A percentile compares a stretch with the other conserved stretches of the same genome.
Conservation (phyloP, 2,113 vertebrate species). For the Isichthys henryi region DNA sequence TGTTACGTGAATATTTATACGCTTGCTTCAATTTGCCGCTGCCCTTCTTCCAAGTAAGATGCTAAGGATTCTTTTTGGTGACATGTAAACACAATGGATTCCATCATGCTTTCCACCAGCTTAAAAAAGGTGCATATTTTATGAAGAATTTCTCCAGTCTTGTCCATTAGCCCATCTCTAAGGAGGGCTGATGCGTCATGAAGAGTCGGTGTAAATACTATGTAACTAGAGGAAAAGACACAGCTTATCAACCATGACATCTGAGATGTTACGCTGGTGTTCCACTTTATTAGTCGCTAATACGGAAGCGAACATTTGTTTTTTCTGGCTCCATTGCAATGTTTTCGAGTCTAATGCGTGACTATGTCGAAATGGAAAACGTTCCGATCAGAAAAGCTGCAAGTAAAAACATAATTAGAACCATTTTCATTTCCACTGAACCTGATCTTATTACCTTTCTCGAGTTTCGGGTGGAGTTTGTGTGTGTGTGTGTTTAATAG, state of each 20-base stretch:
- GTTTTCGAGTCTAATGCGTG: constrained; percentile 29
- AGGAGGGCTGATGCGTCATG: neutral
- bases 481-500: constrained; percentile 11
- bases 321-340: constrained; percentile 23
- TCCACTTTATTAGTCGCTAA: constrained; percentile 31
- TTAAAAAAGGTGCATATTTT: constrained; percentile 10
- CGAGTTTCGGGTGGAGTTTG: constrained; percentile 28
- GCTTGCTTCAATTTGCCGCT: neutral
- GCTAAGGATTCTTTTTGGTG: neutral
- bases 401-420: constrained; percentile 35
- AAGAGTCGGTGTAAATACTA: constrained; percentile 3
- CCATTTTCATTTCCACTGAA: constrained; percentile 32
- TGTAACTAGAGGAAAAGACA: constrained; percentile 4
- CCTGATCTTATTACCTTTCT: constrained; percentile 38
- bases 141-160: neutral
- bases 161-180: neutral
- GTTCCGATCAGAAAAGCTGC: constrained; percentile 29
- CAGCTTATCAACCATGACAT: constrained; percentile 16
- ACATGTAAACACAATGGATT: neutral
- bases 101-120: neutral
- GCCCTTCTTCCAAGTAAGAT: neutral
- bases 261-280: constrained; percentile 25
- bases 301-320: constrained; percentile 30
- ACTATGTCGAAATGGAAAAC: constrained; percentile 25
- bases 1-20: neutral